These are phyloP conservation scores for Origma solitaria DNA, from an alignment of 2,113 vertebrate genomes.

Conservation along the genomic window DNA sequence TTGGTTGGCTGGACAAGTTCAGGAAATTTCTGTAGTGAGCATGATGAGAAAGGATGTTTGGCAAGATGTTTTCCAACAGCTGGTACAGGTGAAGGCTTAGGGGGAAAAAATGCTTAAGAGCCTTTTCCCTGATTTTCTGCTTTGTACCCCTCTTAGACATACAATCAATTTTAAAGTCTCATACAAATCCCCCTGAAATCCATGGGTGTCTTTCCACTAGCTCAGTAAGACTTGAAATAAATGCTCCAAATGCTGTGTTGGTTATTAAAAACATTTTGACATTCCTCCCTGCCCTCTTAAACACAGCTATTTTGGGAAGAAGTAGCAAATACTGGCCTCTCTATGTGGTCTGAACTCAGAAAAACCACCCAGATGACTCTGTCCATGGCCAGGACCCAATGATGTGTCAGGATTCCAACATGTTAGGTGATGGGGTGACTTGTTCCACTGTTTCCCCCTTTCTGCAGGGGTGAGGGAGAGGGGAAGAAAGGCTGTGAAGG, in stretches of 20 bases:
- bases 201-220: neutral
- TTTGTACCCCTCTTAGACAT: neutral
- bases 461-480: neutral
- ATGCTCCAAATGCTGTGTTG: neutral
- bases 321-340: neutral
- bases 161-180: neutral
- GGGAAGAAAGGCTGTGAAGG: neutral
- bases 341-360: neutral
- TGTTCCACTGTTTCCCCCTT: neutral
- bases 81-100: slow-evolving; percentile 40
- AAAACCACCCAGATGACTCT: neutral
- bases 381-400: neutral
- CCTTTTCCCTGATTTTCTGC: neutral
- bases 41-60: slow-evolving; percentile 47
- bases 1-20: slow-evolving; percentile 40
- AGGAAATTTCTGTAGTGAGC: slow-evolving; percentile 56
- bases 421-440: neutral
- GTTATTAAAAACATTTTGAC: neutral
- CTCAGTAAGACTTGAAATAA: neutral
- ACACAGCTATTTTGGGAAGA: neutral
- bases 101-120: neutral
- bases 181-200: neutral
- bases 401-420: accelerated
- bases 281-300: neutral
- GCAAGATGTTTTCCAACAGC: slow-evolving; percentile 39